phyloP scores from a whole-genome alignment of 2,113 vertebrate species.

The Caretta caretta region DNA sequence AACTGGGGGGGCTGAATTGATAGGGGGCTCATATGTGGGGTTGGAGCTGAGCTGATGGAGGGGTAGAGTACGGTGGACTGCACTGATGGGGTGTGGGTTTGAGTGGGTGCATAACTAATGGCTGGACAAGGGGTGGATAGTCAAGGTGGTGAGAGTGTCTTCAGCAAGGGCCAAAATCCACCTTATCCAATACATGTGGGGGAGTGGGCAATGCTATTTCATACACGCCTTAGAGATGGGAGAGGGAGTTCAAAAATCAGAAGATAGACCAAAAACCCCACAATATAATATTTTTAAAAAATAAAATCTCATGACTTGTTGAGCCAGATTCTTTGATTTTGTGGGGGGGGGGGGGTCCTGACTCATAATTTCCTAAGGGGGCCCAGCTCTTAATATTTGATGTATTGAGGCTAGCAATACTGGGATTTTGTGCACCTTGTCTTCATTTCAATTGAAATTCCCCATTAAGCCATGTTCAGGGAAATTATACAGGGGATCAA shows the following conservation, averaged over 20 bases:
- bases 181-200: not conserved
- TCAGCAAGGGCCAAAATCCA: not conserved
- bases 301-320: not conserved
- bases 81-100: not conserved
- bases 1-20: too few relatives aligned
- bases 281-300: not conserved
- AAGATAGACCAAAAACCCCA: too few relatives aligned
- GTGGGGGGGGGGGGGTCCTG: too few relatives aligned
- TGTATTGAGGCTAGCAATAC: not conserved
- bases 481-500: not conserved
- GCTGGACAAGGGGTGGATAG: not conserved
- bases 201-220: not conserved
- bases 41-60: not conserved
- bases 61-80: not conserved
- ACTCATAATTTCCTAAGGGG: not conserved
- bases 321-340: not conserved
- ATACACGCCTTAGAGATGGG: not conserved
- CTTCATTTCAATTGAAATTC: not conserved
- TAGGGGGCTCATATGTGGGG: too few relatives aligned
- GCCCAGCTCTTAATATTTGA: not conserved
- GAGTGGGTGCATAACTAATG: not conserved
- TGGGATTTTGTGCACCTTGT: not conserved
- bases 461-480: not conserved
- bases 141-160: not conserved
- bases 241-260: not conserved